Percentiles rank a stretch among this genome's conserved stretches.
Conservation (phyloP, 1,140 invertebrate genomes). For the Magallana gigas region DNA sequence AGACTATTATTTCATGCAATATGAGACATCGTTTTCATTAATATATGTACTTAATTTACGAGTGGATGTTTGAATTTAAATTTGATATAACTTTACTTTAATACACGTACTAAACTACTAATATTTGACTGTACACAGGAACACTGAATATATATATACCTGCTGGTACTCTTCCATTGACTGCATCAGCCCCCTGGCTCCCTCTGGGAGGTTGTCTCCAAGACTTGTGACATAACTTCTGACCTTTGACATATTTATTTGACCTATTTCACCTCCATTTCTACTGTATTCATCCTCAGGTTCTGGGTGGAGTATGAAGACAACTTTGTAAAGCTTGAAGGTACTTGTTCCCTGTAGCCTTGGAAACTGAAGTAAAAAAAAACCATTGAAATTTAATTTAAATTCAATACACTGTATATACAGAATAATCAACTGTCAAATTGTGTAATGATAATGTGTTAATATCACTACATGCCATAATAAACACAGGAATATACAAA, state of each 20-base stretch:
- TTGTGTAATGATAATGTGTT: no score
- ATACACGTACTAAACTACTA: no score
- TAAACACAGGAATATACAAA: no score
- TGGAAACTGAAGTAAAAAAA: conserved; percentile 40
- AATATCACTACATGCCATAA: no score
- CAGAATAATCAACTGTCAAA: no score
- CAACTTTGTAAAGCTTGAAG: conserved; percentile 40
- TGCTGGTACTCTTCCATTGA: conserved; percentile 44
- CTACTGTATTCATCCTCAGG: conserved; percentile 14
- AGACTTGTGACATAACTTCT: conserved; percentile 29
- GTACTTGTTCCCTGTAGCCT: background rate
- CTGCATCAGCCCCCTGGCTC: conserved; percentile 39
- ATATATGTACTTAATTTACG: no score
- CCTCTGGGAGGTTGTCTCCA: conserved; percentile 40
- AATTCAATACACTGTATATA: no score
- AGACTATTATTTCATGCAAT: no score
- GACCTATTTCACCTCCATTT: background rate
- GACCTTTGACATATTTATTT: conserved; percentile 47
- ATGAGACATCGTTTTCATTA: no score
- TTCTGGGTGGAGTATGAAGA: conserved; percentile 45
- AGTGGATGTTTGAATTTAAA: no score
- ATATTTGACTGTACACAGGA: no score
- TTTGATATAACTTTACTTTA: no score
- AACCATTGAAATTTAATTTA: background rate
- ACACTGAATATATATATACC: background rate